These are phyloP conservation scores for Campylomormyrus numenius DNA, from an alignment of 2,113 vertebrate species.

Conservation along the genomic window DNA sequence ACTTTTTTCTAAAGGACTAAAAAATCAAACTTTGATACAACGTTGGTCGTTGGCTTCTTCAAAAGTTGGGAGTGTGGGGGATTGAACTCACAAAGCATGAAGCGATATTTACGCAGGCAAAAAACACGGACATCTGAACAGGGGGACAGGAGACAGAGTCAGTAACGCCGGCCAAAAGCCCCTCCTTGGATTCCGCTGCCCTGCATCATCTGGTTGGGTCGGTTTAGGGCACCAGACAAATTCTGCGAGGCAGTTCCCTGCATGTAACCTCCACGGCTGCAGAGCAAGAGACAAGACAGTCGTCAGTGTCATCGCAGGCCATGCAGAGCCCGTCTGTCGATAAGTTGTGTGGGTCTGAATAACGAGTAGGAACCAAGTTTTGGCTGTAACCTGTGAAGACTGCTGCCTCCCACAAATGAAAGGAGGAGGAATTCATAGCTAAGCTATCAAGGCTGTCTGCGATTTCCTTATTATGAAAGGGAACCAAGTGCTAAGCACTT, in stretches of 20 bases:
- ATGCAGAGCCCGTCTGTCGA: not conserved
- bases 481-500: no score
- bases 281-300: slow-evolving; percentile 20
- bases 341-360: no score
- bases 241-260: slow-evolving; percentile 67
- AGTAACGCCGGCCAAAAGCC: slow-evolving; percentile 66
- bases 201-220: slow-evolving; percentile 64
- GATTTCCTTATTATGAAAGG: no score
- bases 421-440: no score
- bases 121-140: not conserved
- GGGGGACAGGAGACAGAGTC: slow-evolving; percentile 19
- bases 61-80: not conserved
- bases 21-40: slow-evolving; percentile 20
- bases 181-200: slow-evolving; percentile 63
- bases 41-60: slow-evolving; percentile 13
- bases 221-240: slow-evolving; percentile 58
- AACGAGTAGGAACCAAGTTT: no score
- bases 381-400: no score
- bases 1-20: no score
- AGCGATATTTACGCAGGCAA: slow-evolving; percentile 41
- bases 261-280: slow-evolving; percentile 70
- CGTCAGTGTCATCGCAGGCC: not conserved
- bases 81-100: slow-evolving; percentile 33
- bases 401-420: no score
- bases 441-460: no score